phyloP scores from a whole-genome alignment of 2,113 vertebrate species.

The Cyanoderma ruficeps region DNA sequence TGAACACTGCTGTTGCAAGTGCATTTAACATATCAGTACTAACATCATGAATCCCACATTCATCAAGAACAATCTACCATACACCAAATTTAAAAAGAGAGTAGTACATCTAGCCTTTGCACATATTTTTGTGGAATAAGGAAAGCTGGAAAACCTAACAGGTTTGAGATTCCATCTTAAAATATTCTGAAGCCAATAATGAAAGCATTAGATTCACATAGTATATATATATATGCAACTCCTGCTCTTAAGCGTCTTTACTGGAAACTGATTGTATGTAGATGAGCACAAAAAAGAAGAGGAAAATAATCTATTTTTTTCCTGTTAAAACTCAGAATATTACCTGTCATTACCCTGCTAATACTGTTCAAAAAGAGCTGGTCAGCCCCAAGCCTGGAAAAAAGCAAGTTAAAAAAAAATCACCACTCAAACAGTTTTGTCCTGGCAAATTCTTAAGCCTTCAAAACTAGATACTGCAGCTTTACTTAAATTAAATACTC shows the following conservation, averaged over 20 bases:
- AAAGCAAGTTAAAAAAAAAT: not conserved
- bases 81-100: not conserved
- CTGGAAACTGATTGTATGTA: not conserved
- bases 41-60: not conserved
- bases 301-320: not conserved
- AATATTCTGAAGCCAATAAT: not conserved
- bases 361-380: not conserved
- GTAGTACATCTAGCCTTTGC: not conserved
- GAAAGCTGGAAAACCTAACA: not conserved
- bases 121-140: not conserved
- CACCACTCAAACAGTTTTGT: not conserved
- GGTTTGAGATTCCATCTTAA: not conserved
- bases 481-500: not conserved
- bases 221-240: not conserved
- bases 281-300: not conserved
- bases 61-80: not conserved
- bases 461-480: not conserved
- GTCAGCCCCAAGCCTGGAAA: not conserved
- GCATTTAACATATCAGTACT: not conserved
- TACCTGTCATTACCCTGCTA: not conserved
- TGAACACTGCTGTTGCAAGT: not conserved
- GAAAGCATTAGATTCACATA: not conserved
- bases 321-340: not conserved
- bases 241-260: not conserved
- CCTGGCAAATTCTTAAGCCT: not conserved